These are phyloP conservation scores for Cygnus atratus DNA, from an alignment of 2,113 vertebrate genomes.

Conservation along the genomic window DNA sequence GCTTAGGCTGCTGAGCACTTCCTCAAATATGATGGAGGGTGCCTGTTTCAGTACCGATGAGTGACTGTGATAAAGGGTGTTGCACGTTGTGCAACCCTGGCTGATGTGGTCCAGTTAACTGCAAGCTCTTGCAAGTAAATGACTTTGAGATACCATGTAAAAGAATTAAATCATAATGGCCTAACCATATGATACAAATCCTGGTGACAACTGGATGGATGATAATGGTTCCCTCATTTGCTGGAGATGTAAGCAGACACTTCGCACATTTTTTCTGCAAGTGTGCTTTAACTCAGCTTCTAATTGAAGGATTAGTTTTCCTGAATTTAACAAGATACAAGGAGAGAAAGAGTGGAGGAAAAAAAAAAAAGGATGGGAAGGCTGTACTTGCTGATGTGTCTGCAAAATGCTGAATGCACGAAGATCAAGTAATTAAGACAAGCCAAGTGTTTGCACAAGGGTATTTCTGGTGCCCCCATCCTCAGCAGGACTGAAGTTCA, in stretches of 20 bases:
- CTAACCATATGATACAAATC: neutral
- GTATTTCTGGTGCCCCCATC: neutral
- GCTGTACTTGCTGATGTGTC: neutral
- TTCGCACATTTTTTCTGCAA: neutral
- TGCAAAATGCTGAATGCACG: constrained; percentile 47
- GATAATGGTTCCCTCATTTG: neutral
- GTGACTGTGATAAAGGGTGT: neutral
- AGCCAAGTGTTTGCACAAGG: constrained; percentile 39
- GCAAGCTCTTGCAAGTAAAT: neutral
- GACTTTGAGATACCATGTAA: neutral
- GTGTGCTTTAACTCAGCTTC: neutral
- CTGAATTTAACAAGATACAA: neutral
- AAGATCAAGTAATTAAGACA: constrained; percentile 34
- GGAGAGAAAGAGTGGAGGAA: neutral
- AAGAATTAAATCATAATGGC: constrained; percentile 12
- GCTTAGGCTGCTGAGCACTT: neutral
- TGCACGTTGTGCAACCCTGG: neutral
- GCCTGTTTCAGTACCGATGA: neutral
- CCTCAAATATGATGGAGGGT: neutral
- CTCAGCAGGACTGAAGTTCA: constrained; percentile 31
- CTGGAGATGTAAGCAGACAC: neutral
- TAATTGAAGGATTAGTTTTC: neutral
- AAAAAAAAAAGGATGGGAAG: neutral
- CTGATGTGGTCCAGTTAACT: neutral
- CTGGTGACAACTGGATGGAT: constrained; percentile 6